Conservation (phyloP, 2,888 invertebrate species). For the Aspidiotus rigidus region DNA sequence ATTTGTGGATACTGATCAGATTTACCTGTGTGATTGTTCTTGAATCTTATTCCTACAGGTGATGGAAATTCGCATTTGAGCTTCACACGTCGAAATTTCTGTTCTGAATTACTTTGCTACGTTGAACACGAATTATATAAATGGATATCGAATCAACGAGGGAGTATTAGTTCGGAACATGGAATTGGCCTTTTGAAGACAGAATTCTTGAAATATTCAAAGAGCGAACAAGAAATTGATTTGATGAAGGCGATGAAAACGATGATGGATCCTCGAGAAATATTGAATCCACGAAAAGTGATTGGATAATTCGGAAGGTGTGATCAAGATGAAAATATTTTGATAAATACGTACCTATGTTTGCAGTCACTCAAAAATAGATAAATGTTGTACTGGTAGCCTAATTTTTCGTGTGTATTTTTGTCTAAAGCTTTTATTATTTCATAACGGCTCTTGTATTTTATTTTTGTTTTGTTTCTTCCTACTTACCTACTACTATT, state of each 20-base stretch:
- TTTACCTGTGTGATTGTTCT: too few relatives aligned
- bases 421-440: too few relatives aligned
- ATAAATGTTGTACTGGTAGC: too few relatives aligned
- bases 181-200: constrained; percentile 85
- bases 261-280: constrained; percentile 82
- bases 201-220: constrained; percentile 67
- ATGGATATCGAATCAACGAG: constrained; percentile 64
- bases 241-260: constrained; percentile 74
- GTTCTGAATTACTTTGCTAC: constrained; percentile 46
- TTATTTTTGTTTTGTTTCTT: too few relatives aligned
- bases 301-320: too few relatives aligned
- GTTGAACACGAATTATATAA: constrained; percentile 80
- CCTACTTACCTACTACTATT: too few relatives aligned
- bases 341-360: too few relatives aligned
- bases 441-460: too few relatives aligned
- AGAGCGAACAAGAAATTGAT: constrained; percentile 60
- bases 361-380: too few relatives aligned
- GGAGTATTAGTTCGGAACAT: constrained; percentile 93
- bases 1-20: too few relatives aligned
- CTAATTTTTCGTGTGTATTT: too few relatives aligned
- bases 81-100: constrained; percentile 50
- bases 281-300: constrained; percentile 94
- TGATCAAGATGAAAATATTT: too few relatives aligned
- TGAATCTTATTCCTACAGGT: constrained; percentile 48
- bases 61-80: constrained; percentile 94